phyloP scores from a whole-genome alignment of 2,888 invertebrate genomes.

The Cecidostiba fungosa region DNA sequence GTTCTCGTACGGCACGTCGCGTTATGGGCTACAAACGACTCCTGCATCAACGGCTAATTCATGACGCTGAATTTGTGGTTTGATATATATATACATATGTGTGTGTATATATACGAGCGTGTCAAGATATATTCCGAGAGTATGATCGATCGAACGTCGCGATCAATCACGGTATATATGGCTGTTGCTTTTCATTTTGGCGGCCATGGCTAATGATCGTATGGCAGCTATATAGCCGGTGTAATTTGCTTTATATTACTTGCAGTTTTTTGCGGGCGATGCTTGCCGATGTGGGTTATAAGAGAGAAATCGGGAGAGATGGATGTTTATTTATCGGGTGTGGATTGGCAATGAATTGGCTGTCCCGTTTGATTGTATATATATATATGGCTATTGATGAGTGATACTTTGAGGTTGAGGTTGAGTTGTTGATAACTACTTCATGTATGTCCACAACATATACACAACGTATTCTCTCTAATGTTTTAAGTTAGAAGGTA shows the following conservation, averaged over 20 bases:
- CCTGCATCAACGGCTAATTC: slow-evolving; percentile 22
- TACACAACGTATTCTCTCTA: too few species aligned
- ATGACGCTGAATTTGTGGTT: background rate
- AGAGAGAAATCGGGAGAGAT: slow-evolving; percentile 13
- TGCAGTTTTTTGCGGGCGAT: slow-evolving; percentile 34
- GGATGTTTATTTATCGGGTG: background rate
- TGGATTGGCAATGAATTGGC: too few species aligned
- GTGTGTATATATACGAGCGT: background rate
- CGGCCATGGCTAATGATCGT: slow-evolving; percentile 42
- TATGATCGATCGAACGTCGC: slow-evolving; percentile 35
- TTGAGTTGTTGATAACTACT: too few species aligned
- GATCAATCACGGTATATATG: slow-evolving; percentile 34
- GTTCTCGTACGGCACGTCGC: background rate
- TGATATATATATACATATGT: background rate
- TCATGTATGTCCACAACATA: too few species aligned
- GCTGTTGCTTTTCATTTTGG: slow-evolving; percentile 26
- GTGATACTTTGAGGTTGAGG: too few species aligned
- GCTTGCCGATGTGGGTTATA: background rate
- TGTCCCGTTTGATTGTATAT: too few species aligned
- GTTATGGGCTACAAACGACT: background rate
- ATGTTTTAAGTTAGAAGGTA: too few species aligned
- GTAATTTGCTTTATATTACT: slow-evolving; percentile 56
- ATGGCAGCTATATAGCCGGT: background rate
- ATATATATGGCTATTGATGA: too few species aligned
- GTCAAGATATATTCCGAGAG: background rate